A percentile compares a stretch with the other conserved stretches of the same genome.
phyloP scores from a whole-genome alignment of 2,797 vertebrate genomes.

The Lutjanus argentimaculatus region DNA sequence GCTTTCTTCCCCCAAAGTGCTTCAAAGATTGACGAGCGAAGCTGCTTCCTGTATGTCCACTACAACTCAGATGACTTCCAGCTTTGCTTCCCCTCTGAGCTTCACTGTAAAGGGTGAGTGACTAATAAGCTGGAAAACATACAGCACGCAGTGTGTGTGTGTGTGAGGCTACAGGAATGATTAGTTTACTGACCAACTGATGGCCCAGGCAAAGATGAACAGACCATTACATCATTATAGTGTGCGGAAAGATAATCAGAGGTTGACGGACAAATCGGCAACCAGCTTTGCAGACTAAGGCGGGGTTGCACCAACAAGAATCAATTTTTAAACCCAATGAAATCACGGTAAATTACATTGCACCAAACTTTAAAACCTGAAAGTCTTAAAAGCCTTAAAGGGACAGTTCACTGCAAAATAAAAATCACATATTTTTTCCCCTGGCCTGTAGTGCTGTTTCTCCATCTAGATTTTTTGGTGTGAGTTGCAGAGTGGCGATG shows the following conservation, averaged over 20 bases:
- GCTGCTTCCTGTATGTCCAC: conserved; percentile 93
- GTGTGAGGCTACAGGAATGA: not conserved
- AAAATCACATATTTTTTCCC: no score
- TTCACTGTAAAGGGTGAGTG: conserved; percentile 91
- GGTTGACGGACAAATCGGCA: not conserved
- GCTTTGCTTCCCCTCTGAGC: conserved; percentile 91
- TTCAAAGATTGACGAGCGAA: conserved; percentile 91
- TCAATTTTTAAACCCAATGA: no score
- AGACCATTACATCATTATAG: not conserved
- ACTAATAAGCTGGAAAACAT: conserved; percentile 1
- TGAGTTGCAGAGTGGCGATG: no score
- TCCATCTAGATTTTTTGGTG: no score
- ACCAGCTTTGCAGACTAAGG: not conserved
- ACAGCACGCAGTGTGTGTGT: not conserved
- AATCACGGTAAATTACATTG: no score
- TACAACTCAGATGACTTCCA: conserved; percentile 92
- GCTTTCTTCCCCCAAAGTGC: conserved; percentile 74
- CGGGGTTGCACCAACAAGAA: no score
- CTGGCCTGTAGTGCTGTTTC: no score
- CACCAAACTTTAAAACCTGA: no score
- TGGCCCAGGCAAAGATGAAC: conserved; percentile 6
- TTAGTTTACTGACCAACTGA: not conserved
- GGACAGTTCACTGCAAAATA: no score
- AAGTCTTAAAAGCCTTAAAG: no score
- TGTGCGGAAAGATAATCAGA: not conserved